Percentiles rank a stretch among this genome's conserved stretches.
These are phyloP conservation scores for Podarcis lilfordi DNA, from an alignment of 2,797 vertebrate genomes.

Conservation along the genomic window DNA sequence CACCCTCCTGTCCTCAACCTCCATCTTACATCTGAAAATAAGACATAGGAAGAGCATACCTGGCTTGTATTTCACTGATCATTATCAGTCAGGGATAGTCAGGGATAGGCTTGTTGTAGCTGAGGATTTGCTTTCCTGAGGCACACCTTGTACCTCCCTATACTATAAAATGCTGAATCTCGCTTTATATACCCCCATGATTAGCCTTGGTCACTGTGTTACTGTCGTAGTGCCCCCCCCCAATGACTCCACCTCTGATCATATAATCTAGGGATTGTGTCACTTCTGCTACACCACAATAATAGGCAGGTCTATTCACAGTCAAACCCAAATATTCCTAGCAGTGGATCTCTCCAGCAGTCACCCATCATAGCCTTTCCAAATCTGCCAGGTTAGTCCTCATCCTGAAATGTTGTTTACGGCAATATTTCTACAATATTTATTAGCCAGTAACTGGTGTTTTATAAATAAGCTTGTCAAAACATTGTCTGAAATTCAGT, in stretches of 20 bases:
- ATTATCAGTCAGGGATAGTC: no score
- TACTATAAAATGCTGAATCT: background rate
- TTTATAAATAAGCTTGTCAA: background rate
- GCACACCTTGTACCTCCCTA: background rate
- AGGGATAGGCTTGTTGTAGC: background rate
- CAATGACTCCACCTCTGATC: no score
- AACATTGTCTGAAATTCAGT: background rate
- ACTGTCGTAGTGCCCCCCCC: no score
- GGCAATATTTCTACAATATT: background rate
- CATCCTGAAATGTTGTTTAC: background rate
- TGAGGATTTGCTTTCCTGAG: background rate
- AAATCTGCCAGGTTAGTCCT: background rate
- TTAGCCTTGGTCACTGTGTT: no score
- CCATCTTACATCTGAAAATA: no score
- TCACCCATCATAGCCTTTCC: background rate
- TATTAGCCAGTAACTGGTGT: background rate
- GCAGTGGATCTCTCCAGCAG: background rate
- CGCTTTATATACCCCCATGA: no score
- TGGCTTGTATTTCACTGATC: no score
- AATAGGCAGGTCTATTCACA: background rate
- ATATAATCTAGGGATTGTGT: no score
- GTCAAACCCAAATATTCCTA: background rate
- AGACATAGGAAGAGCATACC: no score
- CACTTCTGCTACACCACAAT: no score
- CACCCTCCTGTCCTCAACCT: no score